These are phyloP conservation scores for Drosophila albomicans DNA, from an alignment of 1,140 invertebrate genomes.

Conservation along the genomic window DNA sequence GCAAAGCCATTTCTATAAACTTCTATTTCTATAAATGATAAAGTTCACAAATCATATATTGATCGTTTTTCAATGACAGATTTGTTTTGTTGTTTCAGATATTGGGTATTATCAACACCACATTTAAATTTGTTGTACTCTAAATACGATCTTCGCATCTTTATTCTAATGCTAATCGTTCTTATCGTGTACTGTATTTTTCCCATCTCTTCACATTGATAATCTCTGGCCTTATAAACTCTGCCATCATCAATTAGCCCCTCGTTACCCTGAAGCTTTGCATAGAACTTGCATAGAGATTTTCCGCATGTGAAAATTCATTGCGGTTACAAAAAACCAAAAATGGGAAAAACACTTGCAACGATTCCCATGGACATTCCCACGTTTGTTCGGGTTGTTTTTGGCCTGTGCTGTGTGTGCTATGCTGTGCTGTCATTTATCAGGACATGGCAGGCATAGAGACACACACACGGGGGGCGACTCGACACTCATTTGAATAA, in stretches of 20 bases:
- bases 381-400: conserved; percentile 47
- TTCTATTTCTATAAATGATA: too few species aligned
- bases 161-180: background rate
- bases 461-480: background rate
- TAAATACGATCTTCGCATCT: background rate
- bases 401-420: background rate
- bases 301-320: background rate
- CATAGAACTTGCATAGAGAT: conserved; percentile 1
- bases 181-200: background rate
- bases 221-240: background rate
- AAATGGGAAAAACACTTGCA: conserved; percentile 56
- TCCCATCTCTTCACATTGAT: conserved; percentile 8
- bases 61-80: too few species aligned
- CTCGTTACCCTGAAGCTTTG: background rate
- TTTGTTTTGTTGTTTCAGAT: too few species aligned
- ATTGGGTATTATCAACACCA: too few species aligned
- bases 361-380: conserved; percentile 55
- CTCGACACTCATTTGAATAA: conserved; percentile 67
- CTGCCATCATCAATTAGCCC: conserved; percentile 10
- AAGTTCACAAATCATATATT: too few species aligned
- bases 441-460: conserved; percentile 36
- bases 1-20: too few species aligned
- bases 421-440: conserved; percentile 62
- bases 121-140: background rate
- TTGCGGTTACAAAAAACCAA: conserved; percentile 12